phyloP scores from a whole-genome alignment of 2,888 invertebrate species.

The Himalopsyche japonica region DNA sequence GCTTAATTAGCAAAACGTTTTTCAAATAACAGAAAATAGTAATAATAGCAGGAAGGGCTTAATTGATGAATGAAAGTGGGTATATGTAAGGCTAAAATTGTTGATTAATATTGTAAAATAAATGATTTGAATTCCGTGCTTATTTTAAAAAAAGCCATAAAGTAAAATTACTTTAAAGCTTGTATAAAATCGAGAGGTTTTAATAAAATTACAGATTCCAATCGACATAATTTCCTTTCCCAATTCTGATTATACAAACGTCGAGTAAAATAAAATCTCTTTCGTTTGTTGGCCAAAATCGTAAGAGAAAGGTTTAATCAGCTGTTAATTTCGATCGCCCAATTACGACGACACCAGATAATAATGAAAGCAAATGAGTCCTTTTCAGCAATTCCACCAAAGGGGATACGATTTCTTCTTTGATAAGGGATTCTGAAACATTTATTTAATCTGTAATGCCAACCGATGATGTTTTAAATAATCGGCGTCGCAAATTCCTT shows the following conservation, averaged over 20 bases:
- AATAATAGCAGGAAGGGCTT: too few relatives aligned
- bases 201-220: neutral
- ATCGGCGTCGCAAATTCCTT: neutral
- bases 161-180: neutral
- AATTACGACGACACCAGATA: neutral
- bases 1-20: too few relatives aligned
- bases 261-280: neutral
- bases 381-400: neutral
- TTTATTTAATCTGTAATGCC: neutral
- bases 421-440: neutral
- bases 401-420: neutral
- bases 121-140: too few relatives aligned
- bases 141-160: too few relatives aligned
- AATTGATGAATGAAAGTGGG: too few relatives aligned
- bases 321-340: neutral
- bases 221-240: neutral
- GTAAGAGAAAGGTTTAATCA: neutral
- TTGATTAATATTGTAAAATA: too few relatives aligned
- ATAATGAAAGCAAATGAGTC: neutral
- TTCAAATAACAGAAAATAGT: too few relatives aligned
- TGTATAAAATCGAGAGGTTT: neutral
- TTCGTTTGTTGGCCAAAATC: neutral
- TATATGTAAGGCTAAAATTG: too few relatives aligned
- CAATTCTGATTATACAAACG: neutral
- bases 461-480: neutral